Evolutionary conservation across 2,888 invertebrate genomes (phyloP).

Genomic region (Limnephilus rhombicus): DNA sequence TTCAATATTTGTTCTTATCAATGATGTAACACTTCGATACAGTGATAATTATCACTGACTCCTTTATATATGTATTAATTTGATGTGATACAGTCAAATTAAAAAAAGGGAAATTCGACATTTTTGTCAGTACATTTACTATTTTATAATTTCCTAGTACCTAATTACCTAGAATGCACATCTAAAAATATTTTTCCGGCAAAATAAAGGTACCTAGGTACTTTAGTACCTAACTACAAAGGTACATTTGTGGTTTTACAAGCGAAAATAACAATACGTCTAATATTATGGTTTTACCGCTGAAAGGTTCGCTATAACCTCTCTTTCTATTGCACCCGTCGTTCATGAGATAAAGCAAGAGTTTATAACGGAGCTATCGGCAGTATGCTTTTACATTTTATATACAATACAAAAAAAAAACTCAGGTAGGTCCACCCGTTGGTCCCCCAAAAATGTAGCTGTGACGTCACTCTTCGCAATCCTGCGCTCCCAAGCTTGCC

Average conservation of each 20-base stretch:
- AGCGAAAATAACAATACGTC: too few species aligned
- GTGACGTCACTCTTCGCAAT: not conserved
- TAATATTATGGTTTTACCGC: not conserved
- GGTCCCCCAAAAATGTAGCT: not conserved
- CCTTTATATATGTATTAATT: not conserved
- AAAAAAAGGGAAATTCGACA: not conserved
- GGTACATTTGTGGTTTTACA: too few species aligned
- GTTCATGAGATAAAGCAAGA: not conserved
- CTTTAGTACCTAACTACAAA: too few species aligned
- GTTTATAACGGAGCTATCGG: not conserved
- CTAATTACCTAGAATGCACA: too few species aligned
- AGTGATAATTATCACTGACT: not conserved
- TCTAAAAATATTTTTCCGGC: too few species aligned
- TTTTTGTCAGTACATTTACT: too few species aligned
- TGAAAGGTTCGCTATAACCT: not conserved
- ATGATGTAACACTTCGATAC: constrained; percentile 4
- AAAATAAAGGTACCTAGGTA: too few species aligned
- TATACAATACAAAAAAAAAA: not conserved
- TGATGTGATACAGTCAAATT: not conserved
- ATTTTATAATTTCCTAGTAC: too few species aligned
- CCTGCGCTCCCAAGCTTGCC: not conserved
- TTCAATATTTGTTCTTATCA: not conserved
- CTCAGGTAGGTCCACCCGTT: constrained; percentile 19
- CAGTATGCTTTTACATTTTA: not conserved
- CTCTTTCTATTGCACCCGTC: not conserved